Evolutionary conservation across 2,888 invertebrate species (phyloP).

Genomic region (Polyploca ridens): DNA sequence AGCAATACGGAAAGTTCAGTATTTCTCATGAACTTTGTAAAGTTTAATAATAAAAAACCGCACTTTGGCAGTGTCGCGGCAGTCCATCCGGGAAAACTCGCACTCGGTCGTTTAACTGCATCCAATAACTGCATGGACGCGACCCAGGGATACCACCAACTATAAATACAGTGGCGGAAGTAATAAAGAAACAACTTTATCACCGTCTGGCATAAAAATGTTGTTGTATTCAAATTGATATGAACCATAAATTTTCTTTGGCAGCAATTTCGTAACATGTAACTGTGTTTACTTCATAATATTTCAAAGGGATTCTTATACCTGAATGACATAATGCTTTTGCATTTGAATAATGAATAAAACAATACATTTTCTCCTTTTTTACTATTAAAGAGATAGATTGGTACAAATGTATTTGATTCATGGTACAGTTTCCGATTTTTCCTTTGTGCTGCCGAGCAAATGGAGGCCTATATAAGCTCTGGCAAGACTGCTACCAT

Average conservation of each 20-base stretch:
- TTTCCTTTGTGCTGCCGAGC: neutral
- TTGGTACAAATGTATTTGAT: neutral
- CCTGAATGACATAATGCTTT: neutral
- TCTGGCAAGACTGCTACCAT: neutral
- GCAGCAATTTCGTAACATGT: neutral
- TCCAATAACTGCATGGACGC: constrained; percentile 19
- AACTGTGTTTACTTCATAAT: neutral
- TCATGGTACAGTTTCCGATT: constrained; percentile 8
- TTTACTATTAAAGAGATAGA: neutral
- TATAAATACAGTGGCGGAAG: neutral
- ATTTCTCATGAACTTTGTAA: constrained; percentile 25
- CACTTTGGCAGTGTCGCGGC: constrained; percentile 17
- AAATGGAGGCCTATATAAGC: constrained; percentile 11
- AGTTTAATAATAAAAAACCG: constrained; percentile 35
- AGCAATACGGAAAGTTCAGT: constrained; percentile 14
- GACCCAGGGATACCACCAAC: neutral
- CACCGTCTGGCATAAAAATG: neutral
- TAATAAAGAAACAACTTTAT: neutral
- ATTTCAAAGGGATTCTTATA: constrained; percentile 6
- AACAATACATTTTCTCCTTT: neutral
- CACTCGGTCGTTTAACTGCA: constrained; percentile 31
- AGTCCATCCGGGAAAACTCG: constrained; percentile 27
- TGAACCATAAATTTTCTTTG: constrained; percentile 3
- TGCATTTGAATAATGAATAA: neutral
- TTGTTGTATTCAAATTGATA: constrained; percentile 6